Evolutionary conservation across 2,797 vertebrate species (phyloP).

Genomic region (Rhinoraja longicauda): DNA sequence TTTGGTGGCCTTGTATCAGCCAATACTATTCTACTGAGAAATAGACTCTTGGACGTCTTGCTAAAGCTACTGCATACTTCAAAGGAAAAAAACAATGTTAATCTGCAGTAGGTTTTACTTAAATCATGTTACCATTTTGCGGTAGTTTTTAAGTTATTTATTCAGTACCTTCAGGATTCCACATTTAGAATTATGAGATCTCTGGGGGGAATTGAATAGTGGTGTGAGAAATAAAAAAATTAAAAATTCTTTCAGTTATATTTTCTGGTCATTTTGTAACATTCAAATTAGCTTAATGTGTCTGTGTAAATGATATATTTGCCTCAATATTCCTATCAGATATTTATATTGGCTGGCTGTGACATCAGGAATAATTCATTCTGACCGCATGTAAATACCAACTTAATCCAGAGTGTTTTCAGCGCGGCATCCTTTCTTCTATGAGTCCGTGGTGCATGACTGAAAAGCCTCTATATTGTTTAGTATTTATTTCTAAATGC

Average conservation of each 20-base stretch:
- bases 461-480: neutral
- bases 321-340: neutral
- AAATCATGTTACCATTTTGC: neutral
- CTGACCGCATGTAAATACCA: neutral
- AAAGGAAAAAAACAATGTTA: conserved; percentile 86
- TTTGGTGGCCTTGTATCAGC: conserved; percentile 88
- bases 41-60: conserved; percentile 86
- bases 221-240: too few relatives aligned
- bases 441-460: neutral
- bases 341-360: neutral
- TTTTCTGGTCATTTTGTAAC: neutral
- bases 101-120: conserved; percentile 75
- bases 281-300: neutral
- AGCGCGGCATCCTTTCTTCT: neutral
- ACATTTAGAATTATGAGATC: neutral
- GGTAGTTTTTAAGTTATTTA: neutral
- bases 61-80: conserved; percentile 83
- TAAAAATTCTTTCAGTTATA: neutral
- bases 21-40: conserved; percentile 85
- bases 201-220: neutral
- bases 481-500: neutral
- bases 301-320: neutral
- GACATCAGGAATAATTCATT: neutral
- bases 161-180: neutral
- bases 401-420: neutral